These are phyloP conservation scores for Eupsilia transversa DNA, from an alignment of 2,888 invertebrate species.

Conservation along the genomic window DNA sequence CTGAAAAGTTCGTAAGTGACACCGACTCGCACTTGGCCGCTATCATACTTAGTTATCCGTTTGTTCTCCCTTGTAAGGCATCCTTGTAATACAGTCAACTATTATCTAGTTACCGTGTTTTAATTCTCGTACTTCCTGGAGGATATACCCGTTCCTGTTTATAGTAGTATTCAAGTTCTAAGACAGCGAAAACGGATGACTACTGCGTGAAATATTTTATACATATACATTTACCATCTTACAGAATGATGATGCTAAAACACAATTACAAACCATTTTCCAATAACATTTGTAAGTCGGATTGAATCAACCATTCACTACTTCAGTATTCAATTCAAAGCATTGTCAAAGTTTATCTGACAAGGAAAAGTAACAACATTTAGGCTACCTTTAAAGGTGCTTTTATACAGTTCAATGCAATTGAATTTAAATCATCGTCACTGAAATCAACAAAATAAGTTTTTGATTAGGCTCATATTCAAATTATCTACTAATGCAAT, in stretches of 20 bases:
- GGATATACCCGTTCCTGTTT: no score
- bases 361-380: slow-evolving; percentile 57
- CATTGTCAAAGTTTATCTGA: slow-evolving; percentile 59
- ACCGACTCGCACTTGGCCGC: no score
- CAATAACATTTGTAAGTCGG: slow-evolving; percentile 6
- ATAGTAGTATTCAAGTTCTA: no score
- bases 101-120: no score
- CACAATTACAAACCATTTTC: slow-evolving; percentile 11
- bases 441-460: background rate
- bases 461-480: no score
- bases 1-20: no score
- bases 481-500: no score
- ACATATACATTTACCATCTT: background rate
- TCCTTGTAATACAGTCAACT: no score
- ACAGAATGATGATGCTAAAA: background rate
- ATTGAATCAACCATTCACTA: slow-evolving; percentile 36
- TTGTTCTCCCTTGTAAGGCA: no score
- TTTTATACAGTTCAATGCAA: slow-evolving; percentile 11
- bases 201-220: background rate
- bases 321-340: slow-evolving; percentile 40
- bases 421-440: background rate
- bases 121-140: no score
- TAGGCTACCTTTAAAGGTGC: slow-evolving; percentile 43
- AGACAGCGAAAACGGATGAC: no score
- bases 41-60: no score